These are phyloP conservation scores for Galemys pyrenaicus DNA, from an alignment of 2,113 vertebrate species.

Conservation along the genomic window DNA sequence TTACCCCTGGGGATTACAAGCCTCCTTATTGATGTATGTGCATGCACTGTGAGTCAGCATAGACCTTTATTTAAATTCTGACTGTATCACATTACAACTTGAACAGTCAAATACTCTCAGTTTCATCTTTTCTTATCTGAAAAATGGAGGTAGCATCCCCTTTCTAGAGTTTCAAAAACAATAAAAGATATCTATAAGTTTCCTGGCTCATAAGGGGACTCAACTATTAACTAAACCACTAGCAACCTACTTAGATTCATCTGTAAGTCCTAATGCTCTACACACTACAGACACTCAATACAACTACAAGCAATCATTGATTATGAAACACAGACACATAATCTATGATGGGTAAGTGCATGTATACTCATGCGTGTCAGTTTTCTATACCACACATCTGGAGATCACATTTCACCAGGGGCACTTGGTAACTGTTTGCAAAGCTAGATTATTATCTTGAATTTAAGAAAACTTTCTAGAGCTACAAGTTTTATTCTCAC, in stretches of 20 bases:
- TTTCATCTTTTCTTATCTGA: not conserved
- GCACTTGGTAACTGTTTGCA: conserved; percentile 55
- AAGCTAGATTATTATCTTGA: conserved; percentile 60
- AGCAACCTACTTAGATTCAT: not conserved
- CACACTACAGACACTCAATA: not conserved
- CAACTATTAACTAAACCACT: not conserved
- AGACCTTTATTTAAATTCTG: not conserved
- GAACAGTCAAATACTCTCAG: not conserved
- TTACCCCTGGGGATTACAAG: not conserved
- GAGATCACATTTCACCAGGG: not conserved
- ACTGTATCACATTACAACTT: not conserved
- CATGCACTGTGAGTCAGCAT: not conserved
- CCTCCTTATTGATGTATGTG: not conserved
- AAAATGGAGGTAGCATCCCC: not conserved
- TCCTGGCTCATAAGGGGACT: not conserved
- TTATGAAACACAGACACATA: not conserved
- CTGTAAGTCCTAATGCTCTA: not conserved
- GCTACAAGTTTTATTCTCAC: conserved; percentile 44
- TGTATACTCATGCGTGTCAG: not conserved
- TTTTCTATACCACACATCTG: not conserved
- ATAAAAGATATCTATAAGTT: not conserved
- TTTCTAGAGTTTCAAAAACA: not conserved
- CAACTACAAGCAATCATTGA: not conserved
- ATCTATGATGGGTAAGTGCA: not conserved
- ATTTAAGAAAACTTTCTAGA: conserved; percentile 65